Percentiles rank a stretch among this genome's conserved stretches.
Evolutionary conservation across 2,113 vertebrate genomes (phyloP).

Genomic region (Diglossa brunneiventris): DNA sequence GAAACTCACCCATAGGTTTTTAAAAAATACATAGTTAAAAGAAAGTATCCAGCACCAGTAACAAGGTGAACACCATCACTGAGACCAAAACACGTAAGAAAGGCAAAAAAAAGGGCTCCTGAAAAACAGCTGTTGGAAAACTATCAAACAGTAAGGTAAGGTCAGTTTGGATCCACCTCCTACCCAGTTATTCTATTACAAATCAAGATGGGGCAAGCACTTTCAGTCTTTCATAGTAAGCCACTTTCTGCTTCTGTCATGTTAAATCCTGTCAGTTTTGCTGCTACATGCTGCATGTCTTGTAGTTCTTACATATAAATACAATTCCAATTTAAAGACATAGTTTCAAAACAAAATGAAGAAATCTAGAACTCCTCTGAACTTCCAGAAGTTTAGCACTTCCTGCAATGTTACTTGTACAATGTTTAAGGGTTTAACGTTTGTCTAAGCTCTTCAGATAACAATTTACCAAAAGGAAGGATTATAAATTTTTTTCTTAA

Average conservation of each 20-base stretch:
- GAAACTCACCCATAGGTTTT: background rate
- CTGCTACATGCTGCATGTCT: background rate
- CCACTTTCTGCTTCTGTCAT: background rate
- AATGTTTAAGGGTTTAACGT: background rate
- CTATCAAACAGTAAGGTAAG: background rate
- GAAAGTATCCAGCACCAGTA: background rate
- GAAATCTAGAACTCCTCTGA: background rate
- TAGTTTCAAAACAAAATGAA: background rate
- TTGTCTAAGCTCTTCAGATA: background rate
- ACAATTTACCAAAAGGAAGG: background rate
- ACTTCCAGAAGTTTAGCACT: background rate
- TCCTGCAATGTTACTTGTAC: background rate
- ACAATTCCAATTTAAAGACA: background rate
- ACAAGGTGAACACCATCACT: background rate
- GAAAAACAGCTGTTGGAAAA: background rate
- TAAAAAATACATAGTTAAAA: background rate
- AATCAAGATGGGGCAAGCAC: background rate
- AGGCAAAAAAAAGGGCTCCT: background rate
- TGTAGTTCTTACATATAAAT: background rate
- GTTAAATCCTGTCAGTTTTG: background rate
- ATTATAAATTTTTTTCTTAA: background rate
- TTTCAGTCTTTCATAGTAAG: background rate
- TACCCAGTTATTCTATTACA: background rate
- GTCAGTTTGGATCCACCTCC: background rate
- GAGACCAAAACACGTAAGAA: background rate